Conservation (phyloP, 2,888 invertebrate species). For the Altica lythri region DNA sequence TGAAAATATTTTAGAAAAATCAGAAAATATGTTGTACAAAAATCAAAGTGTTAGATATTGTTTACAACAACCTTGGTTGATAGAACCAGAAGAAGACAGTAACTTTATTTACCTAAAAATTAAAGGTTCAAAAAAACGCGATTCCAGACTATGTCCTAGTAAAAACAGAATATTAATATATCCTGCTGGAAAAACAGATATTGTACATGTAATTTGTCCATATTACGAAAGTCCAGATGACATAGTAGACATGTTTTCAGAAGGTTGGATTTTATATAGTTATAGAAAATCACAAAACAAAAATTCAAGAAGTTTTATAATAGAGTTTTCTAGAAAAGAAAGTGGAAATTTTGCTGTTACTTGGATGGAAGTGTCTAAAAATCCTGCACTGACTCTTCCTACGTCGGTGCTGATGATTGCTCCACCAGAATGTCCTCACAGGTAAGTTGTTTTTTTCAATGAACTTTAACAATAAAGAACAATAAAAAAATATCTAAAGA, state of each 20-base stretch:
- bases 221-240: slow-evolving; percentile 56
- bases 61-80: slow-evolving; percentile 77
- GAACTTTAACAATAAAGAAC: too few species aligned
- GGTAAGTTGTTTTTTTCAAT: slow-evolving; percentile 62
- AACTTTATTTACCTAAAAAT: slow-evolving; percentile 75
- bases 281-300: slow-evolving; percentile 58
- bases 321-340: slow-evolving; percentile 76
- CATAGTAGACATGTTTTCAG: slow-evolving; percentile 71
- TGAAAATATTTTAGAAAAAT: slow-evolving; percentile 50
- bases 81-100: slow-evolving; percentile 74
- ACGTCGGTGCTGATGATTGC: slow-evolving; percentile 60
- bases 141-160: slow-evolving; percentile 63
- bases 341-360: slow-evolving; percentile 74
- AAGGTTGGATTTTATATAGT: slow-evolving; percentile 59
- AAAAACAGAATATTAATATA: slow-evolving; percentile 75
- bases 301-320: slow-evolving; percentile 70
- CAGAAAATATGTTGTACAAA: slow-evolving; percentile 60
- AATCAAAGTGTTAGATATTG: slow-evolving; percentile 62
- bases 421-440: slow-evolving; percentile 72
- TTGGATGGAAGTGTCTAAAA: slow-evolving; percentile 79
- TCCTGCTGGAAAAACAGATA: slow-evolving; percentile 68
- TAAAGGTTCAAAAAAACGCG: slow-evolving; percentile 64
- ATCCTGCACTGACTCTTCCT: slow-evolving; percentile 61
- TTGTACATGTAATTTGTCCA: slow-evolving; percentile 71
- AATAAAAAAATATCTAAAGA: too few species aligned